A percentile compares a stretch with the other conserved stretches of the same genome.
These are phyloP conservation scores for Mnemiopsis leidyi DNA, from an alignment of 37 sponge, comb jelly and placozoan genomes.

Conservation along the genomic window DNA sequence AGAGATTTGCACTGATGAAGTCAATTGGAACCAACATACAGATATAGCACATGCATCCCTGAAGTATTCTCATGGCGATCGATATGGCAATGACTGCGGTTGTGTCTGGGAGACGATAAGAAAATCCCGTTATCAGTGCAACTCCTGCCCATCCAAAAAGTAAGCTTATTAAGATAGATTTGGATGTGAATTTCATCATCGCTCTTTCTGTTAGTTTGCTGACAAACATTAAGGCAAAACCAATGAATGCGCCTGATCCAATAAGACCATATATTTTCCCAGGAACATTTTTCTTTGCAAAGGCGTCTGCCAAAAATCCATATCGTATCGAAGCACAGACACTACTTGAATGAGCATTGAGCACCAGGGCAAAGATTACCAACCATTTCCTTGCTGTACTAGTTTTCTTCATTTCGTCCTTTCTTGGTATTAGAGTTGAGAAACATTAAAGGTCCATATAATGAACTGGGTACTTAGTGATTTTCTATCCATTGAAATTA, in stretches of 20 bases:
- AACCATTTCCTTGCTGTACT: not conserved
- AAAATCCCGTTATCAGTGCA: not conserved
- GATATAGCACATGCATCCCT: not conserved
- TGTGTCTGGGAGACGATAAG: not conserved
- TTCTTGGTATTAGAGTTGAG: too few species aligned
- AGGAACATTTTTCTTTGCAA: not conserved
- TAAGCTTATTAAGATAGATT: not conserved
- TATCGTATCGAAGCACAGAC: not conserved
- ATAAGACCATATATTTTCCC: not conserved
- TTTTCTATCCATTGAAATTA: too few species aligned
- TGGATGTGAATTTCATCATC: not conserved
- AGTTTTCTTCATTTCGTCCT: too few species aligned
- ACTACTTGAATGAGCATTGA: not conserved
- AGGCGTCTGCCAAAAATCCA: slow-evolving; percentile 16
- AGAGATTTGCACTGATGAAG: slow-evolving; percentile 9
- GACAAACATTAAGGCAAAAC: not conserved
- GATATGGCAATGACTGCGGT: not conserved
- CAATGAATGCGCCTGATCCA: not conserved
- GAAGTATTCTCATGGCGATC: not conserved
- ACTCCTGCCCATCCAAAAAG: not conserved
- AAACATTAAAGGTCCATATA: too few species aligned
- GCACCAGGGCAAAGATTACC: not conserved
- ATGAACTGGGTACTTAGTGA: too few species aligned
- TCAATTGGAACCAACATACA: not conserved
- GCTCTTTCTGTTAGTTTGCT: not conserved